Conservation (phyloP, 1,140 invertebrate species). For the Lutraria rhynchaena region DNA sequence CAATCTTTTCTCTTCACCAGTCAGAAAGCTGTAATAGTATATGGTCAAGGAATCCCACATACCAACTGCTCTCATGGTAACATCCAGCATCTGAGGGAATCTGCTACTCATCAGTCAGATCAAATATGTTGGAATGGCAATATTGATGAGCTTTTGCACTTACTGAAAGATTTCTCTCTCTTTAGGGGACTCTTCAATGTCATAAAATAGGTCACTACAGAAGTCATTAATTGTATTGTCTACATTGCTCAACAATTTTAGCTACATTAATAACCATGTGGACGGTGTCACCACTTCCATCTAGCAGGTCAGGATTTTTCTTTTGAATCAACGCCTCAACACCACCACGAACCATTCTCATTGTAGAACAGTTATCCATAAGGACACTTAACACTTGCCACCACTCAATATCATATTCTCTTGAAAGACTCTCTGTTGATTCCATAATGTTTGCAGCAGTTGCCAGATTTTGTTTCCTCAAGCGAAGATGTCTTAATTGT, state of each 20-base stretch:
- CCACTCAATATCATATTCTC: slow-evolving; percentile 30
- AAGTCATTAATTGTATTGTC: background rate
- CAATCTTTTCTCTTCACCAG: background rate
- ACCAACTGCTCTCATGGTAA: background rate
- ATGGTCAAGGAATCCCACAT: background rate
- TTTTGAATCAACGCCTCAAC: slow-evolving; percentile 20
- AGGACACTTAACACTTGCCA: slow-evolving; percentile 31
- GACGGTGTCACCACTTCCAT: slow-evolving; percentile 51
- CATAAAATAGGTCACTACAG: slow-evolving; percentile 16
- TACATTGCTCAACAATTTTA: slow-evolving; percentile 16
- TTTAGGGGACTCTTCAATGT: slow-evolving; percentile 35
- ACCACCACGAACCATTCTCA: slow-evolving; percentile 35
- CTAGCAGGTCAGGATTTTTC: slow-evolving; percentile 40
- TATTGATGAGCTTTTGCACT: background rate
- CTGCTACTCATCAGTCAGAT: background rate
- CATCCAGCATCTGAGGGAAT: slow-evolving; percentile 24
- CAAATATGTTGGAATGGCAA: background rate
- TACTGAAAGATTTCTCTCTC: background rate
- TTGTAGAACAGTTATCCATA: slow-evolving; percentile 51
- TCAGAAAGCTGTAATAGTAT: background rate
- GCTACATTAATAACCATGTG: slow-evolving; percentile 52
- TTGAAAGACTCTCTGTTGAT: slow-evolving; percentile 12
- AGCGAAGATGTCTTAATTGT: slow-evolving; percentile 16
- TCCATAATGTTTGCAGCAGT: slow-evolving; percentile 23
- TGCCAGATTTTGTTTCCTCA: slow-evolving; percentile 17